Conservation (phyloP, 1,140 invertebrate species). For the Camponotus vicinus region DNA sequence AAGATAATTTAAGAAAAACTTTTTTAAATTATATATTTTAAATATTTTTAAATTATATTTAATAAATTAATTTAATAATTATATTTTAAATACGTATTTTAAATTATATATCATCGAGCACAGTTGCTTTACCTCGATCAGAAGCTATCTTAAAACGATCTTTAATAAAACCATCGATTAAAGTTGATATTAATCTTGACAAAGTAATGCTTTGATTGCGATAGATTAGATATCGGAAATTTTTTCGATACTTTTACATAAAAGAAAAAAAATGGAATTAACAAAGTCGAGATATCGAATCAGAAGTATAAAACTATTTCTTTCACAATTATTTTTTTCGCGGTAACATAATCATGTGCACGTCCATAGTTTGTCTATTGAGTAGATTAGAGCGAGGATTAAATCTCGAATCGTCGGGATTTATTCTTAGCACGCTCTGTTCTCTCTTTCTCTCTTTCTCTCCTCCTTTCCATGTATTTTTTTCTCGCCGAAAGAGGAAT, state of each 20-base stretch:
- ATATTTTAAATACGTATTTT: too few species aligned
- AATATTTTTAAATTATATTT: too few species aligned
- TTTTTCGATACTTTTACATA: background rate
- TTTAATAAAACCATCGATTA: background rate
- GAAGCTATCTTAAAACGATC: too few species aligned
- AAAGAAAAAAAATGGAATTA: background rate
- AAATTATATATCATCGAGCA: background rate
- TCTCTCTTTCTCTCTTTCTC: too few species aligned
- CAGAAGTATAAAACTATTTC: slow-evolving; percentile 3
- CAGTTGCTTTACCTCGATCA: background rate
- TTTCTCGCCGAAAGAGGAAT: slow-evolving; percentile 17
- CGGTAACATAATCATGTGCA: background rate
- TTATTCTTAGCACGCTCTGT: slow-evolving; percentile 25
- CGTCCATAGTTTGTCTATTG: background rate
- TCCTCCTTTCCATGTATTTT: background rate
- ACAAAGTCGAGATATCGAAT: background rate
- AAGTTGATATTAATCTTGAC: slow-evolving; percentile 3
- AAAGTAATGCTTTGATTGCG: background rate
- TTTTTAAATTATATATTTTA: too few species aligned
- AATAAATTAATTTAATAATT: too few species aligned
- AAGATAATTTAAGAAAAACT: too few species aligned
- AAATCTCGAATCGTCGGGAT: background rate
- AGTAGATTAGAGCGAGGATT: background rate
- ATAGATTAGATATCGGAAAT: background rate
- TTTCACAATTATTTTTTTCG: background rate